Percentiles rank a stretch among this genome's conserved stretches.
Evolutionary conservation across 2,113 vertebrate species (phyloP).

Genomic region (Oxyura jamaicensis): DNA sequence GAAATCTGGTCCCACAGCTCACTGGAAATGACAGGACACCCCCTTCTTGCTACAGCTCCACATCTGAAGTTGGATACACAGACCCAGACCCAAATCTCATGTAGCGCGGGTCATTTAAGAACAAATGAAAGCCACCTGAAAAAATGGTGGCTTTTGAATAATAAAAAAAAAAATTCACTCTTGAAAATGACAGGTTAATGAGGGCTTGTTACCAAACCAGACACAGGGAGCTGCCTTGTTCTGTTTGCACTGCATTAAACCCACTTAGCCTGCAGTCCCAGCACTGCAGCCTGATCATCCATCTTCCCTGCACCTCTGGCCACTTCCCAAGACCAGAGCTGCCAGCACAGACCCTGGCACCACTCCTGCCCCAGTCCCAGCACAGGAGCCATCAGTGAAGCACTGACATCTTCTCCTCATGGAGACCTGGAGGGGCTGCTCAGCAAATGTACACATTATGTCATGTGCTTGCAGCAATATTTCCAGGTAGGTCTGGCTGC

Average conservation of each 20-base stretch:
- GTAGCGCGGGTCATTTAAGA: background rate
- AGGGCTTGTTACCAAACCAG: background rate
- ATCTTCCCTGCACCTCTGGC: conserved; percentile 12
- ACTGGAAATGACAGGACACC: background rate
- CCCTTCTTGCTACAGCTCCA: background rate
- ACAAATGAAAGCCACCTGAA: background rate
- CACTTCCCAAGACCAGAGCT: background rate
- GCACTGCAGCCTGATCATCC: background rate
- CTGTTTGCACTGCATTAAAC: conserved; percentile 28
- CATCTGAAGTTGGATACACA: background rate
- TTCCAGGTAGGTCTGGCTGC: background rate
- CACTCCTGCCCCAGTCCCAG: background rate
- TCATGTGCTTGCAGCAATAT: background rate
- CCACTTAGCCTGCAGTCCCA: background rate
- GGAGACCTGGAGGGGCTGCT: background rate
- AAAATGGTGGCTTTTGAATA: too few relatives aligned
- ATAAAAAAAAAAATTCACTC: too few relatives aligned
- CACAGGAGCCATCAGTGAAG: background rate
- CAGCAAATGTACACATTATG: background rate
- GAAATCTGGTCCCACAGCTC: background rate
- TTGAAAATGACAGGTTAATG: background rate
- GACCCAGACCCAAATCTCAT: background rate
- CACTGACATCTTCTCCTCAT: background rate
- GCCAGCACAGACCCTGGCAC: background rate
- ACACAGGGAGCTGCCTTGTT: background rate